These are phyloP conservation scores for Argyrosomus japonicus DNA, from an alignment of 2,113 vertebrate species.

Conservation along the genomic window DNA sequence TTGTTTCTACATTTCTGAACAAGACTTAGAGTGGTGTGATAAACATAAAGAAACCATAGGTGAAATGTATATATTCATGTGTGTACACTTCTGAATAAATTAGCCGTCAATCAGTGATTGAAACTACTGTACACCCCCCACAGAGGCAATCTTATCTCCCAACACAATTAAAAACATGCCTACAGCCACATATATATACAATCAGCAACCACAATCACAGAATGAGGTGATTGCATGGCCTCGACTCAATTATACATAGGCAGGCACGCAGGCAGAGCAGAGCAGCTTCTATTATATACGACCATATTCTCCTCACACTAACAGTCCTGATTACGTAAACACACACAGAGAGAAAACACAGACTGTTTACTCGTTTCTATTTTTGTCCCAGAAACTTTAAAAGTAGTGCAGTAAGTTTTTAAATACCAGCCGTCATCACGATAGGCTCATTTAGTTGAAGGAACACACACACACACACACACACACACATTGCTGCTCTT, in stretches of 20 bases:
- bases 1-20: not conserved
- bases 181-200: constrained; percentile 3
- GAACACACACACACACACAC: not conserved
- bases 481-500: constrained; percentile 1
- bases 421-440: not conserved
- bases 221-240: not conserved
- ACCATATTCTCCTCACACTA: not conserved
- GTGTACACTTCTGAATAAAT: constrained; percentile 15
- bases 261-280: not conserved
- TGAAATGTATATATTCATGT: not conserved
- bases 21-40: not conserved
- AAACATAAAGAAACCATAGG: not conserved
- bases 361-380: constrained; percentile 20
- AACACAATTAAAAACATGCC: not conserved
- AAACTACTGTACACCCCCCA: not conserved
- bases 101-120: constrained; percentile 35
- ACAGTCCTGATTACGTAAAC: constrained; percentile 30
- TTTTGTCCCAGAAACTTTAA: not conserved
- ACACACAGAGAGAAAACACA: not conserved
- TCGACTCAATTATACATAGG: constrained; percentile 6
- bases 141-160: not conserved
- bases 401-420: constrained; percentile 27
- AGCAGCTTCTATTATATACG: not conserved
- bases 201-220: constrained; percentile 25
- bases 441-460: constrained; percentile 3